These are phyloP conservation scores for Brachystomella parvula DNA, from an alignment of 1,140 invertebrate genomes.

Conservation along the genomic window DNA sequence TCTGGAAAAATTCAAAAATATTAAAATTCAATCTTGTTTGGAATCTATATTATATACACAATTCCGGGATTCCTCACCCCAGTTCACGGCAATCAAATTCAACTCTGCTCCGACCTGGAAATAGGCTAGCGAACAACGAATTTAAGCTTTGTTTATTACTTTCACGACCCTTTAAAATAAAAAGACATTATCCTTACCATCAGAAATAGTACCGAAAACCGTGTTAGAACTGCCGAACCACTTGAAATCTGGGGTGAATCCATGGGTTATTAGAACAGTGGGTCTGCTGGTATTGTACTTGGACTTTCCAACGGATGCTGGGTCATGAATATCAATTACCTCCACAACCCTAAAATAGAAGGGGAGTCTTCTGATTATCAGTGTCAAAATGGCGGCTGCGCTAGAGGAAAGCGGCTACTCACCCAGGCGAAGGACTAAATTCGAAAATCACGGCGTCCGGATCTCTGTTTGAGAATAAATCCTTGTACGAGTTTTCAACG, in stretches of 20 bases:
- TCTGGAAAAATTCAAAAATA: background rate
- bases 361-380: background rate
- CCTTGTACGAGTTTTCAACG: too few species aligned
- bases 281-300: background rate
- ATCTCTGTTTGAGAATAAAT: background rate
- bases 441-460: background rate
- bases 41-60: background rate
- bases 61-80: background rate
- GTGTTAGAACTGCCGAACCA: background rate
- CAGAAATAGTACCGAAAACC: background rate
- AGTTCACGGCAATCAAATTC: background rate
- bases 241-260: background rate
- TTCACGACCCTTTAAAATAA: background rate
- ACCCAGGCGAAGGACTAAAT: background rate
- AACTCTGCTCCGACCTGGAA: background rate
- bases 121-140: background rate
- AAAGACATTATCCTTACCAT: background rate
- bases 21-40: background rate
- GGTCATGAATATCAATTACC: slow-evolving; percentile 1
- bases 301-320: background rate
- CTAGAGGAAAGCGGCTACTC: background rate
- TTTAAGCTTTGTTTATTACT: background rate
- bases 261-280: background rate
- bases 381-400: background rate
- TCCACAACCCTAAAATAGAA: background rate